A percentile compares a stretch with the other conserved stretches of the same genome.
Conservation (phyloP, 2,113 vertebrate genomes). For the Cavia aperea region DNA sequence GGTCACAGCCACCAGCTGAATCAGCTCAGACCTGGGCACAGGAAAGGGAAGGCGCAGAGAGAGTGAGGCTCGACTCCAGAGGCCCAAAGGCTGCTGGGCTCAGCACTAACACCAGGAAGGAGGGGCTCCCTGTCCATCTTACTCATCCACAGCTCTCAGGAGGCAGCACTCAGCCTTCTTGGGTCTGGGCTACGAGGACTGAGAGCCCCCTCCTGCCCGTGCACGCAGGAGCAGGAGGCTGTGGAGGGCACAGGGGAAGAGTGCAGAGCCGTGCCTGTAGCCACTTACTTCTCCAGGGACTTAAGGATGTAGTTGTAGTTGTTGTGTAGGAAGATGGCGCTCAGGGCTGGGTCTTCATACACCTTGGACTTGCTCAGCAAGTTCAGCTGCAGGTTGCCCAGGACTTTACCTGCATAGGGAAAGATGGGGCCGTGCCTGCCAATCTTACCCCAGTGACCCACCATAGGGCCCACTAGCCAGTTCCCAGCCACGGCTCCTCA, state of each 20-base stretch:
- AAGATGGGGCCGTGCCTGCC: neutral
- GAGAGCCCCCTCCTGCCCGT: neutral
- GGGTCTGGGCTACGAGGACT: too few species aligned
- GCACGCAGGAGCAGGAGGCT: neutral
- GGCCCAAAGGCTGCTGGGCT: neutral
- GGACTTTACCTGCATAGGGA: conserved; percentile 85
- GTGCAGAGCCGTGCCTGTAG: accelerated
- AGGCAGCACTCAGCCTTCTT: neutral
- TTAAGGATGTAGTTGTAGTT: conserved; percentile 99
- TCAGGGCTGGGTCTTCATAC: conserved; percentile 93
- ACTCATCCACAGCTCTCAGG: neutral
- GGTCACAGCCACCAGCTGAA: conserved; percentile 79
- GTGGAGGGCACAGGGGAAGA: neutral
- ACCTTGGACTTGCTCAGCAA: conserved; percentile 97
- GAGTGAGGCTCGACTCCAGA: neutral
- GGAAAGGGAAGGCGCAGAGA: neutral
- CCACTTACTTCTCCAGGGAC: conserved; percentile 93
- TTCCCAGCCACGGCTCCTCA: accelerated
- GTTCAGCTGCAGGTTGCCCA: conserved; percentile 97
- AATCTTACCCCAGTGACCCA: neutral
- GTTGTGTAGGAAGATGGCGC: conserved; percentile 96
- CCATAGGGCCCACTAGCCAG: neutral
- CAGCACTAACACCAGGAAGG: neutral
- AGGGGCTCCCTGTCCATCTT: neutral
- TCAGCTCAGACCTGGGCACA: conserved; percentile 69